Evolutionary conservation across 2,888 invertebrate genomes (phyloP).

Genomic region (Criorhina ranunculi): DNA sequence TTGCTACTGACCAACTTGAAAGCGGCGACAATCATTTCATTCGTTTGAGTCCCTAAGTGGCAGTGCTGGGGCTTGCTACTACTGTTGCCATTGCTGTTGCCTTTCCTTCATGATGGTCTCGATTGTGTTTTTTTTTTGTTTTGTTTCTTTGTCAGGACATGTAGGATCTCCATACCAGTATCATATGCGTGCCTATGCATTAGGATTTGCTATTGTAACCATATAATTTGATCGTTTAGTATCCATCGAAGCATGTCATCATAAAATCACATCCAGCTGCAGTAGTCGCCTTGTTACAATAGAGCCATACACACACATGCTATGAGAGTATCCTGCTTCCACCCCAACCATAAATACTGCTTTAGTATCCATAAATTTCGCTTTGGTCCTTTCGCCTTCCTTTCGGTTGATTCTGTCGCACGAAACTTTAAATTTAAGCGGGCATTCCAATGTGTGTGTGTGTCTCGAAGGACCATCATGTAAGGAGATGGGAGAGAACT

Average conservation of each 20-base stretch:
- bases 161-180: constrained; percentile 13
- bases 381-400: constrained; percentile 45
- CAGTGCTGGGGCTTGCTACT: constrained; percentile 6
- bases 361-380: constrained; percentile 73
- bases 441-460: not conserved
- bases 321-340: constrained; percentile 10
- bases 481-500: not conserved
- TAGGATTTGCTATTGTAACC: constrained; percentile 64
- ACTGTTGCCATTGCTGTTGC: not conserved
- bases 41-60: constrained; percentile 38
- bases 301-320: not conserved
- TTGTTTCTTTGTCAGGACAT: not conserved
- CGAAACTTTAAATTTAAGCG: constrained; percentile 65
- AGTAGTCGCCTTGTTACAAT: constrained; percentile 48
- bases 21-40: constrained; percentile 45
- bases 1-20: constrained; percentile 18
- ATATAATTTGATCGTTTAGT: constrained; percentile 74
- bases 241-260: constrained; percentile 71
- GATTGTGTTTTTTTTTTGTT: not conserved
- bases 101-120: not conserved
- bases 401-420: constrained; percentile 40
- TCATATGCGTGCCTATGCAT: constrained; percentile 40
- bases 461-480: constrained; percentile 32
- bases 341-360: constrained; percentile 62
- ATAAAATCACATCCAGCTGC: constrained; percentile 74